These are phyloP conservation scores for Notarius quadriscutis DNA, from an alignment of 2,113 vertebrate species.

Conservation along the genomic window DNA sequence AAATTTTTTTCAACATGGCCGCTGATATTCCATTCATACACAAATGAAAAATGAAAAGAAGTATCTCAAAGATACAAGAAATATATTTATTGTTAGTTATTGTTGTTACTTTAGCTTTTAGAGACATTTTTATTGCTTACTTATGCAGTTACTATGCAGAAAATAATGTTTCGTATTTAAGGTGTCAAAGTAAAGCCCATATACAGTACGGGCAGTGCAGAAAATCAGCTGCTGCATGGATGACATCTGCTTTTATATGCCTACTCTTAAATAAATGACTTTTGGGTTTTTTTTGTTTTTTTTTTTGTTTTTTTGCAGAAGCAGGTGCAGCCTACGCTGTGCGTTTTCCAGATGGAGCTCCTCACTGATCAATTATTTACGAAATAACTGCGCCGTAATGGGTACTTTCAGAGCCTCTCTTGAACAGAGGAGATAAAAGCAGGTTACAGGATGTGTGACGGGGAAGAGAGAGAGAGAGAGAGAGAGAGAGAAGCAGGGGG, in stretches of 20 bases:
- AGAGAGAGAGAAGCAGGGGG: not conserved
- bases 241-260: conserved; percentile 24
- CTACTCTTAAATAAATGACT: conserved; percentile 32
- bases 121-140: not conserved
- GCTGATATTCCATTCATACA: not conserved
- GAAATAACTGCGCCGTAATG: conserved; percentile 35
- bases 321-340: conserved; percentile 33
- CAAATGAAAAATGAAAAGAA: not conserved
- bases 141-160: not conserved
- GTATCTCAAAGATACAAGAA: not conserved
- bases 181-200: conserved; percentile 13
- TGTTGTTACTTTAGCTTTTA: not conserved
- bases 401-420: conserved; percentile 27
- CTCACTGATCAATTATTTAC: conserved; percentile 49
- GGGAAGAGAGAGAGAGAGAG: not conserved
- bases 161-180: not conserved
- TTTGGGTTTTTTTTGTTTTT: too few relatives aligned
- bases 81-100: not conserved
- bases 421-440: conserved; percentile 29
- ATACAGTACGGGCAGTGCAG: not conserved
- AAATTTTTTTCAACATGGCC: not conserved
- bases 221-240: not conserved
- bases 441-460: conserved; percentile 14
- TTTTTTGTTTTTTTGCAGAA: not conserved
- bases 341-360: conserved; percentile 27